Evolutionary conservation across 2,888 invertebrate species (phyloP).

Genomic region (Caenorhabditis plicata): DNA sequence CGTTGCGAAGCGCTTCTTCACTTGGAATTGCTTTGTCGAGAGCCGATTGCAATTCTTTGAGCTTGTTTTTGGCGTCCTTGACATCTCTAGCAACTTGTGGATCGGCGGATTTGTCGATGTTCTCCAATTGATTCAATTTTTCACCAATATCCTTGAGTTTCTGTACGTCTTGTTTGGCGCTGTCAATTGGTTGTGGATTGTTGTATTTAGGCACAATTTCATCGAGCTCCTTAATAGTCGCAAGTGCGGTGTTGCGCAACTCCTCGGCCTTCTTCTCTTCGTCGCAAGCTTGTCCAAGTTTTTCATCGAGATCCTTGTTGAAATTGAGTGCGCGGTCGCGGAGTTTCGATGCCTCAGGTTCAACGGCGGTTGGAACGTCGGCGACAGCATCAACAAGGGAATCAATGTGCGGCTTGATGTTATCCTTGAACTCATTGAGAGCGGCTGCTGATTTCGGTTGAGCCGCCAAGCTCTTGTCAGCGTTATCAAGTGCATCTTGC

Average conservation of each 20-base stretch:
- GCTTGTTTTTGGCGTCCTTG: conserved; percentile 14
- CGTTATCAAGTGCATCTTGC: conserved; percentile 26
- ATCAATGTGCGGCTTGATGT: conserved; percentile 18
- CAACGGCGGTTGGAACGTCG: conserved; percentile 13
- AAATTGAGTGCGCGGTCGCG: conserved; percentile 18
- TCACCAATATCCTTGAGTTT: conserved; percentile 6
- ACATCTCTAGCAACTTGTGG: conserved; percentile 13
- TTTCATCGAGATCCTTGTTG: conserved; percentile 21
- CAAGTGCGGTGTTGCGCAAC: conserved; percentile 17
- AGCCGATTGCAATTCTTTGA: conserved; percentile 8
- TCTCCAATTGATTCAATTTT: neutral
- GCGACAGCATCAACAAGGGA: conserved; percentile 15
- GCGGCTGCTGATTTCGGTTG: conserved; percentile 15
- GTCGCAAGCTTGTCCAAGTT: conserved; percentile 7
- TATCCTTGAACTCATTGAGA: conserved; percentile 24
- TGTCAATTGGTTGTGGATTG: conserved; percentile 6
- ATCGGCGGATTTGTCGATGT: neutral
- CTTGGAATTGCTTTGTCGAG: conserved; percentile 8
- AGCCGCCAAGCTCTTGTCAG: conserved; percentile 15
- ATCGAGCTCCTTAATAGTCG: conserved; percentile 8
- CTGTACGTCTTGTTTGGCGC: conserved; percentile 8
- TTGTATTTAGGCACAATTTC: conserved; percentile 9
- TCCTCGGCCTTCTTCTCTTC: conserved; percentile 21
- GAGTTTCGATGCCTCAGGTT: conserved; percentile 8
- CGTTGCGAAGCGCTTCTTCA: conserved; percentile 6